A percentile compares a stretch with the other conserved stretches of the same genome.
These are phyloP conservation scores for Bostrychus sinensis DNA, from an alignment of 2,113 vertebrate genomes.

Conservation along the genomic window DNA sequence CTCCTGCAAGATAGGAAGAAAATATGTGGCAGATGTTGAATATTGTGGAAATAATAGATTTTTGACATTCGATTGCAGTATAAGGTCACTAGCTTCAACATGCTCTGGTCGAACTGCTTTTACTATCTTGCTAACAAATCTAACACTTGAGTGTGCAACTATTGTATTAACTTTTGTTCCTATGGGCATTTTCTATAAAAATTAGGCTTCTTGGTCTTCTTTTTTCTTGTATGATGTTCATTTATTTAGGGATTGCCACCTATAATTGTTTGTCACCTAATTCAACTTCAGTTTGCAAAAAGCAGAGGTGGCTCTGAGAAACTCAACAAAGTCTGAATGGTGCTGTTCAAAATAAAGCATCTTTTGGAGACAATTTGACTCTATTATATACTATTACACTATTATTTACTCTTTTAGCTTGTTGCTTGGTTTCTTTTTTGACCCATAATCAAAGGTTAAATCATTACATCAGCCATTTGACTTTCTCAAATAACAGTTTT, in stretches of 20 bases:
- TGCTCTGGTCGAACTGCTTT: no score
- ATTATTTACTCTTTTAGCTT: background rate
- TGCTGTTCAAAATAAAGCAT: background rate
- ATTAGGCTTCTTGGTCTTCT: no score
- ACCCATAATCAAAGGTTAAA: background rate
- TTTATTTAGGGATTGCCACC: background rate
- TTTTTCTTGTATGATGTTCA: no score
- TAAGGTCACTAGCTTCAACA: no score
- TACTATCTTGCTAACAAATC: no score
- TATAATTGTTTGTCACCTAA: background rate
- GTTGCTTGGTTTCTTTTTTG: background rate
- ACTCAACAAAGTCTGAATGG: background rate
- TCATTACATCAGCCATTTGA: background rate
- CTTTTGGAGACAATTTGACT: background rate
- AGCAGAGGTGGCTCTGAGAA: background rate
- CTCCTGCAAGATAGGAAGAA: no score
- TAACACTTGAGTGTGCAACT: no score
- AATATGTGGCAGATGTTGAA: no score
- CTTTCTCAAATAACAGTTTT: background rate
- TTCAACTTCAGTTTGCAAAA: background rate
- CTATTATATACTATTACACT: background rate
- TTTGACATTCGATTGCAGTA: no score
- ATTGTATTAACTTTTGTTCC: no score
- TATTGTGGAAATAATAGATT: no score
- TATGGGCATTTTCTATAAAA: no score